These are phyloP conservation scores for Phenacoccus solenopsis DNA, from an alignment of 1,140 invertebrate species.

Conservation along the genomic window DNA sequence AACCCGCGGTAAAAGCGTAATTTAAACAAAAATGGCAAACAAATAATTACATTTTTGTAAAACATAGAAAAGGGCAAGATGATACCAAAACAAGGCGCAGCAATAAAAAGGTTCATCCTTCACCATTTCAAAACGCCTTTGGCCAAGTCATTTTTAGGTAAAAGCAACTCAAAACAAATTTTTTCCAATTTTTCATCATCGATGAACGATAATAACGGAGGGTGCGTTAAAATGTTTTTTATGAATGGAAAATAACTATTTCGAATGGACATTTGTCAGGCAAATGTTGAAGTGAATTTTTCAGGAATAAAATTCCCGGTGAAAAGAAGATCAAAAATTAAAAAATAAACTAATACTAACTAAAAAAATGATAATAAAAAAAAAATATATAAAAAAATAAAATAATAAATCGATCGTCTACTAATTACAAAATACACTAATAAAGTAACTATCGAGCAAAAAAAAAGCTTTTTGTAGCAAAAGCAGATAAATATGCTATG, in stretches of 20 bases:
- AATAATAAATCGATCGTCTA: too few species aligned
- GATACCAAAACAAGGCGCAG: neutral
- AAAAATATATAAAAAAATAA: neutral
- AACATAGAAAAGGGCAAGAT: neutral
- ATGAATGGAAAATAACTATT: too few species aligned
- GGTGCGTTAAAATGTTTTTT: constrained; percentile 30
- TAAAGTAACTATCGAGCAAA: neutral
- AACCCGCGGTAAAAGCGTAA: neutral
- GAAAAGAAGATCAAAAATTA: too few species aligned
- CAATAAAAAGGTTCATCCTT: too few species aligned
- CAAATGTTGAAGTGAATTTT: neutral
- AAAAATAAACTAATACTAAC: too few species aligned
- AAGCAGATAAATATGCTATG: neutral
- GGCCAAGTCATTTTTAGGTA: neutral
- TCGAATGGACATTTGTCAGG: neutral
- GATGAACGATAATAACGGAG: constrained; percentile 31
- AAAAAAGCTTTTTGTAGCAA: neutral
- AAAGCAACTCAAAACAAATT: constrained; percentile 15
- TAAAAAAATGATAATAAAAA: too few species aligned
- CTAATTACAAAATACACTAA: too few species aligned
- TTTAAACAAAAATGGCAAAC: neutral
- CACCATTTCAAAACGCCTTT: too few species aligned
- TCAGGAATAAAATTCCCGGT: neutral
- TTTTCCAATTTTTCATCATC: neutral
- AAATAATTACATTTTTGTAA: neutral